Evolutionary conservation across 2,888 invertebrate genomes (phyloP).

Genomic region (Orthosia cruda): DNA sequence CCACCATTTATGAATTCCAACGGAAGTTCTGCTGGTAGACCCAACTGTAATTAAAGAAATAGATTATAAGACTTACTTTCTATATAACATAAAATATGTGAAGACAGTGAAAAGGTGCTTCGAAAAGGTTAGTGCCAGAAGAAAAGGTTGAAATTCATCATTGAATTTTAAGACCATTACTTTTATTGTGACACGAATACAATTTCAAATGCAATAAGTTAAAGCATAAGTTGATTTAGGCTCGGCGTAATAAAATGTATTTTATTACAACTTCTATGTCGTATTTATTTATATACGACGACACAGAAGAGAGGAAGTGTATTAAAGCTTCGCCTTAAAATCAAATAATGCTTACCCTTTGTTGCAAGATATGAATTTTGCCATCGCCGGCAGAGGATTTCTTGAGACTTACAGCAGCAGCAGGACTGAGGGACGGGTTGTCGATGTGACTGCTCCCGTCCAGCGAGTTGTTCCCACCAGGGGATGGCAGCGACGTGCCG

Average conservation of each 20-base stretch:
- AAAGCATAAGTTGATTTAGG: slow-evolving; percentile 92
- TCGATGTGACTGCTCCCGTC: slow-evolving; percentile 93
- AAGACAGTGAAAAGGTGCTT: slow-evolving; percentile 54
- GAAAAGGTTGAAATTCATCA: slow-evolving; percentile 63
- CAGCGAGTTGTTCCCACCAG: slow-evolving; percentile 94
- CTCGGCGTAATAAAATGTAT: slow-evolving; percentile 87
- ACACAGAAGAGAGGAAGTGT: slow-evolving; percentile 83
- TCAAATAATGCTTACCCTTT: slow-evolving; percentile 96
- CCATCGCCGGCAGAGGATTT: slow-evolving; percentile 92
- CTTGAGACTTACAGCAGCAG: slow-evolving; percentile 94
- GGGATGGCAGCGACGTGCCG: slow-evolving; percentile 95
- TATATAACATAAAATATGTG: slow-evolving; percentile 12
- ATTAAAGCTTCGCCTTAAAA: slow-evolving; percentile 92
- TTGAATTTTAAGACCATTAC: slow-evolving; percentile 80
- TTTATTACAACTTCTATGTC: slow-evolving; percentile 81
- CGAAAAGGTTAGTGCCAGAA: slow-evolving; percentile 63
- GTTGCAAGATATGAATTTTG: slow-evolving; percentile 94
- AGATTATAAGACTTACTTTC: slow-evolving; percentile 35
- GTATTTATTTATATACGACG: slow-evolving; percentile 72
- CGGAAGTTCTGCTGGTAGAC: slow-evolving; percentile 96
- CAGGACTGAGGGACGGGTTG: slow-evolving; percentile 92
- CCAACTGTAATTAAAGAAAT: slow-evolving; percentile 93
- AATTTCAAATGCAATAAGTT: slow-evolving; percentile 81
- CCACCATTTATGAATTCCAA: slow-evolving; percentile 99
- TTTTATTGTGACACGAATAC: slow-evolving; percentile 71